Evolutionary conservation across 2,888 invertebrate species (phyloP).

Genomic region (Dichetophora obliterata): DNA sequence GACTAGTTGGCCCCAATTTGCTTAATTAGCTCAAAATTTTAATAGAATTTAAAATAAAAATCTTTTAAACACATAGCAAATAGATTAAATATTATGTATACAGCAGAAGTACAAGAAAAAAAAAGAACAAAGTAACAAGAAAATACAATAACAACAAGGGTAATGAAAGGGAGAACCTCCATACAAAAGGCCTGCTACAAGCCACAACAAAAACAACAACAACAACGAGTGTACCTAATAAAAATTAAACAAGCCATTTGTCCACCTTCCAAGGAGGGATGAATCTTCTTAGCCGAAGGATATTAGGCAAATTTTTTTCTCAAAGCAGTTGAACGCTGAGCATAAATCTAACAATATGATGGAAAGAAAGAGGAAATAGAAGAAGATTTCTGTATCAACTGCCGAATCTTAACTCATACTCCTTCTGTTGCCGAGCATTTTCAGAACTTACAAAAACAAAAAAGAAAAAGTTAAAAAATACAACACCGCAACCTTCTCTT

Average conservation of each 20-base stretch:
- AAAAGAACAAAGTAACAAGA: not conserved
- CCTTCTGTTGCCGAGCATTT: slow-evolving; percentile 64
- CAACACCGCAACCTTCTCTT: not conserved
- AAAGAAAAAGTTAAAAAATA: slow-evolving; percentile 31
- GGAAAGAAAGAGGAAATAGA: slow-evolving; percentile 27
- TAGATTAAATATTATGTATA: slow-evolving; percentile 24
- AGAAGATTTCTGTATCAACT: slow-evolving; percentile 68
- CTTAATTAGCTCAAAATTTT: not conserved
- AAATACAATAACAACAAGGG: not conserved
- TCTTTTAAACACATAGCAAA: not conserved
- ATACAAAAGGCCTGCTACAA: not conserved
- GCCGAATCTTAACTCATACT: slow-evolving; percentile 69
- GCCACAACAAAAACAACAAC: slow-evolving; percentile 4
- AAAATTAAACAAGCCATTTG: not conserved
- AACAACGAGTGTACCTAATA: slow-evolving; percentile 28
- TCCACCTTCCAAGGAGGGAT: not conserved
- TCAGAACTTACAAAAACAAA: slow-evolving; percentile 45
- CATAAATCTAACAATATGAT: slow-evolving; percentile 41
- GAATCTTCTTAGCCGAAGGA: no score
- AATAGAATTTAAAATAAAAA: not conserved
- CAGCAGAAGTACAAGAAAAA: not conserved
- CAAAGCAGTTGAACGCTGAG: slow-evolving; percentile 41
- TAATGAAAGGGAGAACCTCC: not conserved
- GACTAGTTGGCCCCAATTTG: not conserved
- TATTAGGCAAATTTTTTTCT: slow-evolving; percentile 9